A percentile compares a stretch with the other conserved stretches of the same genome.
phyloP scores from a whole-genome alignment of 2,888 invertebrate genomes.

The Rhimphoctona megacephalus region DNA sequence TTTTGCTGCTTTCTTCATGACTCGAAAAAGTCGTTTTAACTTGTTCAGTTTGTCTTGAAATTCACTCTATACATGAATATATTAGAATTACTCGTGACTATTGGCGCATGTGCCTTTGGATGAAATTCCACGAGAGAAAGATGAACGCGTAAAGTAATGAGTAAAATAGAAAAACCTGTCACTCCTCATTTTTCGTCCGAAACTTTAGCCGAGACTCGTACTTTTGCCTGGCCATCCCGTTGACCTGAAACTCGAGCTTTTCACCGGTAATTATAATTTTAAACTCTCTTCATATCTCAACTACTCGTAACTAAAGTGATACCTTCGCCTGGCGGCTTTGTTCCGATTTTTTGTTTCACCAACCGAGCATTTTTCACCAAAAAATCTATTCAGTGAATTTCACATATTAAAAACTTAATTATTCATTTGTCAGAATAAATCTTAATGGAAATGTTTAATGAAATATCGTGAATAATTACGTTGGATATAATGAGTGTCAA shows the following conservation, averaged over 20 bases:
- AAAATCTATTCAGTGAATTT: neutral
- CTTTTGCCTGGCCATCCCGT: conserved; percentile 15
- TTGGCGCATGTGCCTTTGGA: conserved; percentile 43
- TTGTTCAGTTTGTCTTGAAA: conserved; percentile 64
- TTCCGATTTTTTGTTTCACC: conserved; percentile 65
- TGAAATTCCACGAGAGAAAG: conserved; percentile 47
- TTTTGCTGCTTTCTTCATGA: conserved; percentile 3
- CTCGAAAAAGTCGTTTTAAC: conserved; percentile 33
- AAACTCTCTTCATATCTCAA: conserved; percentile 84
- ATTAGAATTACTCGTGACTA: conserved; percentile 57
- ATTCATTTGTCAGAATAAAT: neutral
- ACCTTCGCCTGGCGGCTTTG: conserved; percentile 45
- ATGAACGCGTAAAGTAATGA: conserved; percentile 48
- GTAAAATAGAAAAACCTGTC: conserved; percentile 33
- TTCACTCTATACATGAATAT: conserved; percentile 35
- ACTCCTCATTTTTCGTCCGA: conserved; percentile 41
- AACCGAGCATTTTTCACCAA: neutral
- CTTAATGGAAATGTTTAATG: neutral
- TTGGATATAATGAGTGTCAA: neutral
- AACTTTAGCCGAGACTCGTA: conserved; percentile 56
- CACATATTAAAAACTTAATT: neutral
- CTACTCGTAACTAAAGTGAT: conserved; percentile 80
- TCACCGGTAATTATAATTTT: conserved; percentile 76
- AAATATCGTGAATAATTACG: neutral
- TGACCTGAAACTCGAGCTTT: conserved; percentile 70